Conservation (phyloP, 2,888 invertebrate genomes). For the Stenodema calcarata region DNA sequence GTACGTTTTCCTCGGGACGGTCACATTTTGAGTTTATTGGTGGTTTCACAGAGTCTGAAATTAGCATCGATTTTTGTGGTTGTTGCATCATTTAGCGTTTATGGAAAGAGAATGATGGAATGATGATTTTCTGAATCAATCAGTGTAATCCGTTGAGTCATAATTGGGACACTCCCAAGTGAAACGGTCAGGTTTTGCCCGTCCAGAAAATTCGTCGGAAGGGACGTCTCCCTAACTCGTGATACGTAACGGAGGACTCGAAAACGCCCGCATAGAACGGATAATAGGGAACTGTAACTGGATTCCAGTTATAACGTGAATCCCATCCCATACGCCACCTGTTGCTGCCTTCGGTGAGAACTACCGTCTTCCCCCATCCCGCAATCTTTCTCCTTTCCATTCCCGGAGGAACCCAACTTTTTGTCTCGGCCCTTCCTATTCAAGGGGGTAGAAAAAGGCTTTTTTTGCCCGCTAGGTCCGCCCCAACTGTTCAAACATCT, state of each 20-base stretch:
- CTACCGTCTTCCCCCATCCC: neutral
- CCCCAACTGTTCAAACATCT: conserved; percentile 18
- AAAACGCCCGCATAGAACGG: neutral
- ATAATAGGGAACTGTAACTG: neutral
- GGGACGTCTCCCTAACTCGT: neutral
- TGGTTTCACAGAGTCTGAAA: no score
- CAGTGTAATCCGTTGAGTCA: neutral
- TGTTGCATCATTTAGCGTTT: no score
- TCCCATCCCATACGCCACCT: conserved; percentile 17
- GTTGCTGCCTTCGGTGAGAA: conserved; percentile 7
- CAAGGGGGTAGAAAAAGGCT: neutral
- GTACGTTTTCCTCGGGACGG: no score
- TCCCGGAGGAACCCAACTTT: neutral
- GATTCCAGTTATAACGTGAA: conserved; percentile 10
- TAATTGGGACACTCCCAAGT: neutral
- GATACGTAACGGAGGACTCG: neutral
- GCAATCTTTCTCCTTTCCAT: neutral
- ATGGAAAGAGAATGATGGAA: no score
- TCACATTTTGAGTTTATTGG: no score
- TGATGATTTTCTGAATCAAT: no score
- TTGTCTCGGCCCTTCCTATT: neutral
- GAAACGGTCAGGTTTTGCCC: neutral
- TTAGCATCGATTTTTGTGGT: no score
- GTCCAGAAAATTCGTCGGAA: neutral
- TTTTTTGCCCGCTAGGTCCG: neutral